phyloP scores from a whole-genome alignment of 2,113 vertebrate species.

The Triplophysa tibetana region DNA sequence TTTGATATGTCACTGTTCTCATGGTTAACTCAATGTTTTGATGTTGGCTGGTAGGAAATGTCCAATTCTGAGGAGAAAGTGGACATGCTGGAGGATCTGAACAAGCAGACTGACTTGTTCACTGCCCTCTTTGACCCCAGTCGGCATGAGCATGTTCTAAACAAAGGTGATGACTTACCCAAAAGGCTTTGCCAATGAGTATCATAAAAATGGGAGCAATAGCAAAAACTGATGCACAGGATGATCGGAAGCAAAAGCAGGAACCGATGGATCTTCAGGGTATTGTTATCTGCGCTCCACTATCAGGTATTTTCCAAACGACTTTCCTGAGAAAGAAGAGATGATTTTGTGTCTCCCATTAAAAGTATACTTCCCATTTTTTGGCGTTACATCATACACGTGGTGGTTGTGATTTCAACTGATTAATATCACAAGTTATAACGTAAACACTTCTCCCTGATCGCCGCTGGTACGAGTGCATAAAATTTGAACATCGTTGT shows the following conservation, averaged over 20 bases:
- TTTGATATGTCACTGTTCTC: not conserved
- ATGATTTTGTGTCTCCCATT: too few species aligned
- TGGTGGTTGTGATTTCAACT: not conserved
- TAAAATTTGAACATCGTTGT: too few species aligned
- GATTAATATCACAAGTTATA: too few species aligned
- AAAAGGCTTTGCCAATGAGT: not conserved
- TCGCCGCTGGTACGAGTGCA: too few species aligned
- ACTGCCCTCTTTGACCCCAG: constrained; percentile 91
- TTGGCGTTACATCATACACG: constrained; percentile 30
- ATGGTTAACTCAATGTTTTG: not conserved
- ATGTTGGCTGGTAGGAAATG: constrained; percentile 65
- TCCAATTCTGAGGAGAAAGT: constrained; percentile 85
- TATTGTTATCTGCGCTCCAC: constrained; percentile 95
- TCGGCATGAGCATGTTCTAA: constrained; percentile 88
- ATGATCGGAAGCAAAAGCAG: constrained; percentile 95
- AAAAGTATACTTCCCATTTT: not conserved
- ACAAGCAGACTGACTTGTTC: constrained; percentile 83
- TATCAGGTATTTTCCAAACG: constrained; percentile 77
- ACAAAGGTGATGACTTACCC: constrained; percentile 79
- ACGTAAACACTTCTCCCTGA: not conserved
- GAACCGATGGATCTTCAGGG: constrained; percentile 93
- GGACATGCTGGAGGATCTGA: constrained; percentile 81
- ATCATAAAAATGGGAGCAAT: not conserved
- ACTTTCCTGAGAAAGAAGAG: not conserved
- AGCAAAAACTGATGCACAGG: constrained; percentile 78